Base-by-base conservation (phyloP, 1,140 invertebrate genomes). In the Leptinotarsa lineolata region DNA sequence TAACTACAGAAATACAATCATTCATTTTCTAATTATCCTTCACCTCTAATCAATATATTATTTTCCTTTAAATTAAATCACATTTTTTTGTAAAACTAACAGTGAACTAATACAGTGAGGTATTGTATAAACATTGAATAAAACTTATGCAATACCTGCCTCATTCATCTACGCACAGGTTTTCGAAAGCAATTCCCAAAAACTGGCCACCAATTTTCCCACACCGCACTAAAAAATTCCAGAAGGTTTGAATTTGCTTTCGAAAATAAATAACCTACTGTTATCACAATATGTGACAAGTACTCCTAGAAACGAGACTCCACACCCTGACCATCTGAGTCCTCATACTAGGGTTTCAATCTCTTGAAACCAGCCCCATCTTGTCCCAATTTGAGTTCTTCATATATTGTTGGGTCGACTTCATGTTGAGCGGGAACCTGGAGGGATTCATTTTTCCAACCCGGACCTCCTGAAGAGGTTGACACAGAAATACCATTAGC, bases 341-440 rank as follows among this genome's bases (percentile, higher is more conserved):
- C 77, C 81, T 83, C 81, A 83, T 84, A 84, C 83, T 84, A 84
- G 78, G 83, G 83, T 78, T 84, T 84, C 86, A 93, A 87, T 84
- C 91, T 87, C 84, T 92, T 92, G 86, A 93, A 93, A 77, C 92
- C 92, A 66, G 89, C 92, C 70, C 92, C 92, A 83, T 93, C 91
- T 80, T 92, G 90, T 44, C 92, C 92, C 75, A 93, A 87, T 86
- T 92, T 92, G 78, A 93, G 86, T 85, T 93, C 92, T 86, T 93
- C 92, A 83, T 93, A 93, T 71, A 93, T 85, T 58, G 91, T 90
- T 39, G 92, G 92, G 79, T 92, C 89, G 16, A 92, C 91, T 86
- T 93, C 91, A 75, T 87, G 84, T 46, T 80, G 74, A 11, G 79
- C 76, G 13, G 84, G 83, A 39, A 85, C 84, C 70, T 85, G 83